These are phyloP conservation scores for Rhinophrynus dorsalis DNA, from an alignment of 2,797 vertebrate genomes.

Conservation along the genomic window DNA sequence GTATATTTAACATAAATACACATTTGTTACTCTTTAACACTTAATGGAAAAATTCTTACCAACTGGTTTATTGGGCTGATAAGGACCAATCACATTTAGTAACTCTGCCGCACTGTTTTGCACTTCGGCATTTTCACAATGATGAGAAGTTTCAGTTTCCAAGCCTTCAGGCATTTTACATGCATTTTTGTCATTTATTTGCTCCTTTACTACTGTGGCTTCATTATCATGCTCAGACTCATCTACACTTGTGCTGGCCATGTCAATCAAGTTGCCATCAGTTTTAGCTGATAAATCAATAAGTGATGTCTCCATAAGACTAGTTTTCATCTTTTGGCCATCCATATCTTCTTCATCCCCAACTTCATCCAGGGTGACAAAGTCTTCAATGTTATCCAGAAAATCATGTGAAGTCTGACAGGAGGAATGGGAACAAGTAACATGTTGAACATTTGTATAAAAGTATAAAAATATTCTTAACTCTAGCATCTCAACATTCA, in stretches of 20 bases:
- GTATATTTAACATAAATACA: too few relatives aligned
- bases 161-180: slow-evolving; percentile 44
- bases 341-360: slow-evolving; percentile 82
- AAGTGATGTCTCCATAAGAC: slow-evolving; percentile 54
- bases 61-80: slow-evolving; percentile 80
- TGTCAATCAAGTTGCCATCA: slow-evolving; percentile 71
- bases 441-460: too few relatives aligned
- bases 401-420: slow-evolving; percentile 57
- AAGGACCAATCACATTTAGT: slow-evolving; percentile 74
- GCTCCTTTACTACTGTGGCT: slow-evolving; percentile 62
- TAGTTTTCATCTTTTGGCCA: slow-evolving; percentile 62
- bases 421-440: neutral
- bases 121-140: slow-evolving; percentile 57
- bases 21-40: too few relatives aligned
- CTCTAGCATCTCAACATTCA: too few relatives aligned
- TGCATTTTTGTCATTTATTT: slow-evolving; percentile 59
- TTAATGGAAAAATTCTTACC: too few relatives aligned
- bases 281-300: slow-evolving; percentile 64
- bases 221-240: slow-evolving; percentile 68
- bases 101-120: slow-evolving; percentile 40
- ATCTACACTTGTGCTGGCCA: slow-evolving; percentile 69
- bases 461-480: too few relatives aligned
- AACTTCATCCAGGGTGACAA: slow-evolving; percentile 91
- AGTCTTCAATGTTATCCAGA: slow-evolving; percentile 89
- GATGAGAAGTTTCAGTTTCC: slow-evolving; percentile 53